phyloP scores from a whole-genome alignment of 1,140 invertebrate genomes.

The Drosophila carrolli region DNA sequence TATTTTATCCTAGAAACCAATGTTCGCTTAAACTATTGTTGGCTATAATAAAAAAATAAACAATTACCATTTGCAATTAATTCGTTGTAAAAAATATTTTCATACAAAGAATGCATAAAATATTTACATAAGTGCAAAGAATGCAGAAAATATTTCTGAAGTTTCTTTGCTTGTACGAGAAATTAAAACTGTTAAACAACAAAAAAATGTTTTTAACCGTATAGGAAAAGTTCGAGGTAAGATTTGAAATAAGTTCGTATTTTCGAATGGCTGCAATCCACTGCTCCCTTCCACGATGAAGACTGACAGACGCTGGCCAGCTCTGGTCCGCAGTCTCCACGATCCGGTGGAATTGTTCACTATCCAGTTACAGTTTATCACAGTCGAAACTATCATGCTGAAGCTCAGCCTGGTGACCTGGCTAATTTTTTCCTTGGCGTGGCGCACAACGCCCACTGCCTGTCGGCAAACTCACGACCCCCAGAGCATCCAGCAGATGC shows the following conservation, averaged over 20 bases:
- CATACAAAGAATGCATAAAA: no score
- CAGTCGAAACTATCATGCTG: constrained; percentile 58
- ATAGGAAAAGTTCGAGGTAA: no score
- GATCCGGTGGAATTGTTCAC: constrained; percentile 6
- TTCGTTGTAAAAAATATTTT: no score
- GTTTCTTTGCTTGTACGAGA: no score
- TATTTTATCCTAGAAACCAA: no score
- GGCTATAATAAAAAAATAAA: no score
- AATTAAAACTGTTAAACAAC: no score
- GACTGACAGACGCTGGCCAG: constrained; percentile 60
- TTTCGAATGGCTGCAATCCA: neutral
- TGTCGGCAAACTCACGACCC: constrained; percentile 66
- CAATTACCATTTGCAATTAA: no score
- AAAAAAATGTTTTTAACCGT: no score
- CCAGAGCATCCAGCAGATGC: constrained; percentile 62
- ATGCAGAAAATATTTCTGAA: no score
- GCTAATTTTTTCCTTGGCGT: constrained; percentile 69
- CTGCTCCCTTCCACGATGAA: constrained; percentile 51
- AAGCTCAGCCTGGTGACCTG: constrained; percentile 72
- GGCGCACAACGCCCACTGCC: constrained; percentile 76
- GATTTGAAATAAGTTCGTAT: neutral
- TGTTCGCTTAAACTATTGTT: no score
- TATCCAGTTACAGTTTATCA: constrained; percentile 46
- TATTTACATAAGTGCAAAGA: no score
- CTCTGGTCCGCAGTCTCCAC: constrained; percentile 15